A percentile compares a stretch with the other conserved stretches of the same genome.
Conservation (phyloP, 2,888 invertebrate genomes). For the Chalcis sispes region DNA sequence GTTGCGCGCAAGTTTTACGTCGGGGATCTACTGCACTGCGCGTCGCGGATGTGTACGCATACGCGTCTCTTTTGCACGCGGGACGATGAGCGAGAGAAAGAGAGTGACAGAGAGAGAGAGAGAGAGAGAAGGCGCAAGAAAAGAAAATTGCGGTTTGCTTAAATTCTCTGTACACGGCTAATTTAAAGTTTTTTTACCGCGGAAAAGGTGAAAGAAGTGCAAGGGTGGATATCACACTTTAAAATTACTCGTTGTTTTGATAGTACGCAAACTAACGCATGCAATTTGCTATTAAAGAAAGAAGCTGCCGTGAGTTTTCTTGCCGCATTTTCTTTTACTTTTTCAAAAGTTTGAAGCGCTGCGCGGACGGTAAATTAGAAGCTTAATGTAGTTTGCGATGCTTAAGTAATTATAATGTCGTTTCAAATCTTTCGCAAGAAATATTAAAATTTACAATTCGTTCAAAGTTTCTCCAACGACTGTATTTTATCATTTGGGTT, state of each 20-base stretch:
- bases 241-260: slow-evolving; percentile 17
- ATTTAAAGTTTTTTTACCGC: slow-evolving; percentile 34
- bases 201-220: slow-evolving; percentile 5
- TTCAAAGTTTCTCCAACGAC: too few relatives aligned
- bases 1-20: too few relatives aligned
- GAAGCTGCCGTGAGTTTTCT: background rate
- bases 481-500: too few relatives aligned
- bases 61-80: slow-evolving; percentile 13
- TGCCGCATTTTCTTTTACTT: background rate
- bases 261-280: slow-evolving; percentile 25
- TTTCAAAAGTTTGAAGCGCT: background rate
- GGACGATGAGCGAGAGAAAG: too few relatives aligned
- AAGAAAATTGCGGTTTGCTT: slow-evolving; percentile 40
- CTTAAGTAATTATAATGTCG: too few relatives aligned
- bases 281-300: slow-evolving; percentile 18
- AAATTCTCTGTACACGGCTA: slow-evolving; percentile 41
- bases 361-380: slow-evolving; percentile 4
- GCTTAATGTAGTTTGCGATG: too few relatives aligned
- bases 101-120: too few relatives aligned
- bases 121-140: too few relatives aligned
- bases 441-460: too few relatives aligned
- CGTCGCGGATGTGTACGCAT: too few relatives aligned
- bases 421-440: background rate
- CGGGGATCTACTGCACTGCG: too few relatives aligned
- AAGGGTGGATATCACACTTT: slow-evolving; percentile 21